These are phyloP conservation scores for Limnothrissa miodon DNA, from an alignment of 2,113 vertebrate genomes.

Conservation along the genomic window DNA sequence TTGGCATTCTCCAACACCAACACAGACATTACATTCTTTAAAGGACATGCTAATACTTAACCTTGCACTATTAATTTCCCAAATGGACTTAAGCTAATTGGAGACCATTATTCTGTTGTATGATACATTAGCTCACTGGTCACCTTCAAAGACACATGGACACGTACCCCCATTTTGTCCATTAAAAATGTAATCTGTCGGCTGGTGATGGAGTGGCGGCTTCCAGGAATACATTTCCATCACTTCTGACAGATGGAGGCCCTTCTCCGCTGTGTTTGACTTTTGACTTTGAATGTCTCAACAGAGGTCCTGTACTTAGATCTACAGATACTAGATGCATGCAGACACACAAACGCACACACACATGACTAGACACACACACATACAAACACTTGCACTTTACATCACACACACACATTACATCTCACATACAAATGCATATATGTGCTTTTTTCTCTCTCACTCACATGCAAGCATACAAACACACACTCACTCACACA, in stretches of 20 bases:
- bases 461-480: neutral
- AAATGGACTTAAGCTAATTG: slow-evolving; percentile 70
- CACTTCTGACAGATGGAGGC: neutral
- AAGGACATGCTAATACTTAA: slow-evolving; percentile 61
- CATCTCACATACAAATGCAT: neutral
- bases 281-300: slow-evolving; percentile 10
- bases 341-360: neutral
- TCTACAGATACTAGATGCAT: neutral
- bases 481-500: neutral
- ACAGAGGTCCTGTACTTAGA: neutral
- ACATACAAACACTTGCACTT: neutral
- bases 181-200: slow-evolving; percentile 26
- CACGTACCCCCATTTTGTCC: slow-evolving; percentile 33
- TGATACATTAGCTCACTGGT: slow-evolving; percentile 60
- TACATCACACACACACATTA: neutral
- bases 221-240: slow-evolving; percentile 24
- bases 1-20: neutral
- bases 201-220: slow-evolving; percentile 25
- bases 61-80: slow-evolving; percentile 65
- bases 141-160: slow-evolving; percentile 50
- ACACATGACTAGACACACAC: neutral
- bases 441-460: neutral
- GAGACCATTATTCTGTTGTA: slow-evolving; percentile 64
- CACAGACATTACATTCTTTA: slow-evolving; percentile 25
- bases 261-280: neutral